Conservation (phyloP, 2,797 vertebrate genomes). For the Alosa sapidissima region DNA sequence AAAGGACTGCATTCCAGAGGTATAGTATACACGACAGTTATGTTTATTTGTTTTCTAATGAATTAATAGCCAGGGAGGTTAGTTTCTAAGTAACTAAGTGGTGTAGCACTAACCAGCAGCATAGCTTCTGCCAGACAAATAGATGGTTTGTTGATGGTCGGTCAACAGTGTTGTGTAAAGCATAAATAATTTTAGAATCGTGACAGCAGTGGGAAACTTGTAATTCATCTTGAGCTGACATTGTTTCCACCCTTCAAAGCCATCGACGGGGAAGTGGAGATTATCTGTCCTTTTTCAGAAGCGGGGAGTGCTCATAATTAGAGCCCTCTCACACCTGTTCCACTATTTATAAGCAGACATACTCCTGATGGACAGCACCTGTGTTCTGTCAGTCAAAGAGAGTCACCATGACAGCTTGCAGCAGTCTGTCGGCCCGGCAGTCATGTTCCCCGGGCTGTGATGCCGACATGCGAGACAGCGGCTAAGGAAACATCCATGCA, state of each 20-base stretch:
- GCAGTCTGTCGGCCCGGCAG: background rate
- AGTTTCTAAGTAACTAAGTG: background rate
- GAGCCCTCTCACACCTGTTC: conserved; percentile 47
- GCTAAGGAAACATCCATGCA: conserved; percentile 34
- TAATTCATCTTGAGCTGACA: conserved; percentile 20
- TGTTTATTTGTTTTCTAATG: background rate
- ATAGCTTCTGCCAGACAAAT: background rate
- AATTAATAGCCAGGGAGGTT: background rate
- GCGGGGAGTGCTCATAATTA: conserved; percentile 40
- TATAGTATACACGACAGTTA: background rate
- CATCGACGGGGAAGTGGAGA: conserved; percentile 9
- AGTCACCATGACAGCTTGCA: conserved; percentile 2
- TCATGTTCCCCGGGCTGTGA: background rate
- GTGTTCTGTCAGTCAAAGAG: conserved; percentile 75
- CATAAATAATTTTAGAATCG: background rate
- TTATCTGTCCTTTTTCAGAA: conserved; percentile 25
- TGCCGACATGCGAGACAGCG: background rate
- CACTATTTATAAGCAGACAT: conserved; percentile 65
- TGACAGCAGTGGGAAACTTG: conserved; percentile 6
- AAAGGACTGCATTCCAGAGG: background rate
- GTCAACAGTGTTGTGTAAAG: background rate
- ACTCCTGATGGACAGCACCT: conserved; percentile 68
- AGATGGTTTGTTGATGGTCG: background rate
- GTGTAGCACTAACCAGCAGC: background rate
- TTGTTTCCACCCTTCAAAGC: conserved; percentile 23